These are phyloP conservation scores for Torymus tubicola DNA, from an alignment of 2,888 invertebrate genomes.

Conservation along the genomic window DNA sequence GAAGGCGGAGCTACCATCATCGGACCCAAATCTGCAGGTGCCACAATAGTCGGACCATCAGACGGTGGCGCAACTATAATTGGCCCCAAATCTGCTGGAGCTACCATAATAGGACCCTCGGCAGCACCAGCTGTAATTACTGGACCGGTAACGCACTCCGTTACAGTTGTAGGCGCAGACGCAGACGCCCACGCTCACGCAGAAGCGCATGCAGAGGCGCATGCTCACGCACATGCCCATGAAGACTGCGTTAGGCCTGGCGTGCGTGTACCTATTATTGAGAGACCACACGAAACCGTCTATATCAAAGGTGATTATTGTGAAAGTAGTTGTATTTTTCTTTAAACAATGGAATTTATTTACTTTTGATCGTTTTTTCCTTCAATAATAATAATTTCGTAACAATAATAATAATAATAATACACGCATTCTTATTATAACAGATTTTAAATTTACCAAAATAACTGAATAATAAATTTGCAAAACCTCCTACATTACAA, in stretches of 20 bases:
- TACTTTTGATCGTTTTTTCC: too few relatives aligned
- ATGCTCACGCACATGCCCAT: slow-evolving; percentile 53
- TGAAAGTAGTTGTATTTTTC: neutral
- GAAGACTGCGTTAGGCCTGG: slow-evolving; percentile 15
- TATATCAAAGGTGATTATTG: slow-evolving; percentile 55
- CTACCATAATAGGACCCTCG: slow-evolving; percentile 35
- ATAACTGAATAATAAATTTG: too few relatives aligned
- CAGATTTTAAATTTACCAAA: too few relatives aligned
- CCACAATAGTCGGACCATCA: slow-evolving; percentile 51
- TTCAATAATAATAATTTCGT: too few relatives aligned
- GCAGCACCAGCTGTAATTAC: neutral
- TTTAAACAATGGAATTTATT: too few relatives aligned
- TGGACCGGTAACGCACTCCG: neutral
- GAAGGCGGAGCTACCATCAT: slow-evolving; percentile 57
- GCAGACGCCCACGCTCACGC: slow-evolving; percentile 24
- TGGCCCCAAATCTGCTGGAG: slow-evolving; percentile 54
- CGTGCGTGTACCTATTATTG: neutral
- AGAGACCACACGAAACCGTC: slow-evolving; percentile 8
- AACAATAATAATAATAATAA: too few relatives aligned
- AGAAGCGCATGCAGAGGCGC: slow-evolving; percentile 49
- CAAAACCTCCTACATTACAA: too few relatives aligned
- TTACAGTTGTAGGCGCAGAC: too few relatives aligned
- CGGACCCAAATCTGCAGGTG: slow-evolving; percentile 54
- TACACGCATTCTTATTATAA: too few relatives aligned
- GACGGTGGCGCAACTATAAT: slow-evolving; percentile 33